Base-by-base conservation (phyloP, 2,888 invertebrate species). In the Leistus spinibarbis region DNA sequence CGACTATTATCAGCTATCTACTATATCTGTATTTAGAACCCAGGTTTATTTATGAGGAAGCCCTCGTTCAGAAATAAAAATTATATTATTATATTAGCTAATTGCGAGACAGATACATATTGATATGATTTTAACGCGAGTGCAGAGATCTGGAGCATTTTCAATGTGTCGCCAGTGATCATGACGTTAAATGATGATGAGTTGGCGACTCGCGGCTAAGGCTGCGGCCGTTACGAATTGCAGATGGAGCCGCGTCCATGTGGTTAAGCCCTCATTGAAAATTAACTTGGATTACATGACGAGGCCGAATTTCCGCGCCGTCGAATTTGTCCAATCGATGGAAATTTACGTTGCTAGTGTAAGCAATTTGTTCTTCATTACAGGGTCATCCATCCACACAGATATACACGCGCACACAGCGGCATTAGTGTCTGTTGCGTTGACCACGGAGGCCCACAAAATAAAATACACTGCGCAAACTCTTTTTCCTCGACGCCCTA, bases 351-450 rank as follows among this genome's bases (percentile, higher is more conserved):
- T 54, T 64, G 17, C 20, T 22, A 10, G 65, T 56, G 72, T 65
- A 65, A 65, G 65, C 72, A 66, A 72, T 72, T 72, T 72, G 72
- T 72, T 72, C 65, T 72, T 72, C 72, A 72, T 72, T 72, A 72
- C 27, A n/a, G 65, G 20, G 40, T 40, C 72, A 66, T 72, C 56
- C 65, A 72, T 72, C 57, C 66, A 65, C 60, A 54, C 67, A 54
- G 54, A 20, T 57, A 56, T 68, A 27, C 54, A 53, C 66, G 53
- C 54, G 66, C 66, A 66, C 54, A 53, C 56, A 23, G 57, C 54
- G 57, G 57, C 24, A 40, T 64, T 64, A 40, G 40, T 40, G 40
- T 40, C 40, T 40, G 40, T 40, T 40, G 40, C 40, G 40, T 40
- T n/a, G n/a, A n/a, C n/a, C 40, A 13, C 40, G 40, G 13, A n/a